Evolutionary conservation across 2,797 vertebrate species (phyloP).

Genomic region (Sebastes goodei): DNA sequence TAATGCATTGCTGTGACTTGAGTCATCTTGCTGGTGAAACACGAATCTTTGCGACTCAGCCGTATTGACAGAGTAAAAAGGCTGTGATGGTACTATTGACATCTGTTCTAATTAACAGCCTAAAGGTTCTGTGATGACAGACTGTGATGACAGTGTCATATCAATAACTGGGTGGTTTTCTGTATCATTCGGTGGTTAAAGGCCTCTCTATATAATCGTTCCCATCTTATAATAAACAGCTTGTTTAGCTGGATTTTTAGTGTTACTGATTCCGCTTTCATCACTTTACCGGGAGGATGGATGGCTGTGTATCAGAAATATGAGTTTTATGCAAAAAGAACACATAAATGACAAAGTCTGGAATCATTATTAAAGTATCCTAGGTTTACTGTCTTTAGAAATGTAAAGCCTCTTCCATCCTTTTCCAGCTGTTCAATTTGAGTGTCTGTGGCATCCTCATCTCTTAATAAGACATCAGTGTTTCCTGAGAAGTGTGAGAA

Average conservation of each 20-base stretch:
- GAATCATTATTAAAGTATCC: constrained; percentile 16
- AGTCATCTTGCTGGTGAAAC: constrained; percentile 6
- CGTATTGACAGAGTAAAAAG: neutral
- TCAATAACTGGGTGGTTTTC: constrained; percentile 1
- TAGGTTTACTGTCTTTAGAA: constrained; percentile 20
- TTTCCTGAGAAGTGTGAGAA: constrained; percentile 45
- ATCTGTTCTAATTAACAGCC: constrained; percentile 24
- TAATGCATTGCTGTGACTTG: neutral
- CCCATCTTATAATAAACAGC: neutral
- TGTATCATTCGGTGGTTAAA: neutral
- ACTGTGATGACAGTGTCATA: neutral
- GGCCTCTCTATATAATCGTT: neutral
- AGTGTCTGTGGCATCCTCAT: constrained; percentile 27
- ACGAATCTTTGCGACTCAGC: neutral
- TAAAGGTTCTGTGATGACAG: neutral
- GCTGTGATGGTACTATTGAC: neutral
- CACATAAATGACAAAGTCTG: constrained; percentile 12
- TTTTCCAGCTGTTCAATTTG: constrained; percentile 16
- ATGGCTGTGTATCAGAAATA: neutral
- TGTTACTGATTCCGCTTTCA: neutral
- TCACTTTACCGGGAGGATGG: neutral
- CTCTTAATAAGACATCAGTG: constrained; percentile 56
- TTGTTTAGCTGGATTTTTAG: neutral
- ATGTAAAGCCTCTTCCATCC: constrained; percentile 34
- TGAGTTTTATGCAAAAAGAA: neutral